Evolutionary conservation across 2,888 invertebrate species (phyloP), one percentile per base, ranked within the genome.

Genomic region (Sphaerophoria rueppellii): DNA sequence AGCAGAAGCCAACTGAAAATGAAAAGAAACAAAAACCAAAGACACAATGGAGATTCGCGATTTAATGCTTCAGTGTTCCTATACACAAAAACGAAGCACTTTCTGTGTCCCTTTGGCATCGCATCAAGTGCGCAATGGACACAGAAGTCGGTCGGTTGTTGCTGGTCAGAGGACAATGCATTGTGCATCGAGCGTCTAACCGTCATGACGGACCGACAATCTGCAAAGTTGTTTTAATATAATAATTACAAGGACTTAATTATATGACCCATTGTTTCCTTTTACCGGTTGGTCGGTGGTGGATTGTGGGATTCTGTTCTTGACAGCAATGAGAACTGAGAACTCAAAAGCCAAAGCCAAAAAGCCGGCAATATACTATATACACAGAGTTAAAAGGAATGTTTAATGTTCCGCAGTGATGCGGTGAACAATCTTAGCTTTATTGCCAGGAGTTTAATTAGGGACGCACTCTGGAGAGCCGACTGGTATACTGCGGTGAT

Each of bases 201-300:
- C 76, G 43, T 50, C 48, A 35, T n/a, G n/a, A n/a, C 14, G 2
- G 16, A 40, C 5, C 24, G 24, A 81, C 85, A 81, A 67, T 81
- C 81, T 75, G 48, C 63, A 63, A 80, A 85, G 81, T 63, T 85
- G 76, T 76, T 81, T 85, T 85, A 85, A 85, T 81, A 81, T 73
- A 85, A 85, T 85, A 85, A 85, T 85, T 85, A 85, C 85, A 85
- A 85, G 85, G 76, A 70, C 70, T 85, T 81, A 85, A 85, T 85
- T 85, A 85, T 85, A 85, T 81, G 81, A 85, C 72, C 85, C 85
- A 85, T 81, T 85, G 85, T 85, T 85, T 81, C 73, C 81, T 73
- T 67, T 63, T 65, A 69, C 76, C 85, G 55, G 69, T 69, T n/a
- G n/a, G 24, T 24, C 24, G 24, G 24, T 24, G 24, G 24, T 24